Evolutionary conservation across 2,888 invertebrate genomes (phyloP).

Genomic region (Tillus elongatus): DNA sequence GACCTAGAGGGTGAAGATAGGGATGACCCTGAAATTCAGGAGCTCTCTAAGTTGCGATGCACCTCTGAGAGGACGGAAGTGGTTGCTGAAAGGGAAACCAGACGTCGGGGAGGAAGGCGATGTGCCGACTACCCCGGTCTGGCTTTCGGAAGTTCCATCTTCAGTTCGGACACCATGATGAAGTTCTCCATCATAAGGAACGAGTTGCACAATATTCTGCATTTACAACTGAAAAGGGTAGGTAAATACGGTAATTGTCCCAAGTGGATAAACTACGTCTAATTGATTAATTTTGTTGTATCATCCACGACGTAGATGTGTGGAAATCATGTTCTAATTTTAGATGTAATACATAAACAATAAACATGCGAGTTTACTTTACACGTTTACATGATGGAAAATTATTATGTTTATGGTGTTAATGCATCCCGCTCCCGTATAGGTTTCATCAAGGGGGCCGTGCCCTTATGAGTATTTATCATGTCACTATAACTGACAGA

Average conservation of each 20-base stretch:
- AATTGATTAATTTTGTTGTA: too few species aligned
- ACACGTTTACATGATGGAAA: too few species aligned
- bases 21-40: conserved; percentile 72
- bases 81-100: conserved; percentile 72
- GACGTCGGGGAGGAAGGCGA: conserved; percentile 60
- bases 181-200: conserved; percentile 95
- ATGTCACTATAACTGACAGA: too few species aligned
- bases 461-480: too few species aligned
- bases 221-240: conserved; percentile 94
- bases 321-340: too few species aligned
- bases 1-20: conserved; percentile 45
- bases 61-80: conserved; percentile 84
- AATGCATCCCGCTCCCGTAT: too few species aligned
- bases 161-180: conserved; percentile 95
- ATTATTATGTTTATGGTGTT: too few species aligned
- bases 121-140: conserved; percentile 89
- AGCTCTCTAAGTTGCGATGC: conserved; percentile 76
- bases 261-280: too few species aligned
- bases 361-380: too few species aligned
- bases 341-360: too few species aligned
- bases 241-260: conserved; percentile 39
- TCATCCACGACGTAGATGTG: too few species aligned
- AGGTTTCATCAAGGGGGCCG: too few species aligned
- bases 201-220: conserved; percentile 95
- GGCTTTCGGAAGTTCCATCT: conserved; percentile 84